Evolutionary conservation across 2,888 invertebrate species (phyloP), one percentile per base, ranked within the genome.

Genomic region (Epistrophella euchroma): DNA sequence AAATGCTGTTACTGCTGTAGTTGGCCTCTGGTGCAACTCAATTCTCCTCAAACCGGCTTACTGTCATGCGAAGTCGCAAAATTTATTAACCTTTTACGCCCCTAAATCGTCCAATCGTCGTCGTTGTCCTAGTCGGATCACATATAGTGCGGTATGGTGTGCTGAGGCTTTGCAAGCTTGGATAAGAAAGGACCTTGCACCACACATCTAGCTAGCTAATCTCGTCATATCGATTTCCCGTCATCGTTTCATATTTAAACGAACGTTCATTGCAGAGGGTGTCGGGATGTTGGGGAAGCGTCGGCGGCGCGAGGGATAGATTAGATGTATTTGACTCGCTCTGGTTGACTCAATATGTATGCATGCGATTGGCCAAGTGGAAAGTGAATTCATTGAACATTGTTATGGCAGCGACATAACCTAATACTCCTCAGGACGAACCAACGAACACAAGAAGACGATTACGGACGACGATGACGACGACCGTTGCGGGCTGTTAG

Each of bases 351-450:
- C 71, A 9, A 47, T n/a, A n/a, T 73, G 60, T 76, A 73, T 84
- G 50, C 78, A 79, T 81, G 85, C 85, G 82, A 78, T 86, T 82
- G 82, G 22, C 86, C 86, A 86, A 82, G 86, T 86, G 86, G 86
- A 86, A 86, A 86, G 86, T 86, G 86, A 81, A 86, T 86, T 86
- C 82, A 86, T 86, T 86, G 81, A 86, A 82, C 80, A 85, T 85
- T 85, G 85, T 85, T 85, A 85, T 80, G 76, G 80, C 66, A 76
- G 80, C 76, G 80, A 85, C 80, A 80, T 80, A 85, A 80, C 85
- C 72, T 68, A 73, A 77, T 77, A 52, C 82, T 82, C 77, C 37
- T 71, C 71, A 75, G 66, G 80, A 80, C 32, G 71, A 78, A 58
- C 32, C 4, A 60, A 22, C 37, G n/a, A 37, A 52, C 35, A 52